A percentile compares a stretch with the other conserved stretches of the same genome.
phyloP scores from a whole-genome alignment of 2,888 invertebrate genomes.

The Lapara coniferarum region DNA sequence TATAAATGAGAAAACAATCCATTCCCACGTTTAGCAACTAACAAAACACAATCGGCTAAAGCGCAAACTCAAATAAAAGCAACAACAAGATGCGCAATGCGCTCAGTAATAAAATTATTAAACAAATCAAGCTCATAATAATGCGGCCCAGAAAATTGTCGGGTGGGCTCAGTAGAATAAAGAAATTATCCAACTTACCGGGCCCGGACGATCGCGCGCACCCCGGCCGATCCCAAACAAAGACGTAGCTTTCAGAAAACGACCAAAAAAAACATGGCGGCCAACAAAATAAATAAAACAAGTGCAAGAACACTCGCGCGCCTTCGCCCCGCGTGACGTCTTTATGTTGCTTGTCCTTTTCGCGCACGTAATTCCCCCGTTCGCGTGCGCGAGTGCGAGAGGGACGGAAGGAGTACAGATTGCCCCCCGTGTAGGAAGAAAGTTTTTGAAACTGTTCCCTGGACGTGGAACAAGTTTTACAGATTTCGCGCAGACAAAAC shows the following conservation, averaged over 20 bases:
- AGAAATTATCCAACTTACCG: constrained; percentile 82
- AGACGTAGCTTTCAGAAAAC: constrained; percentile 77
- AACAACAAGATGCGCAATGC: constrained; percentile 61
- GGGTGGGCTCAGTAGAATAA: constrained; percentile 76
- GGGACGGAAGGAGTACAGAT: constrained; percentile 57
- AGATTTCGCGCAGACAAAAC: constrained; percentile 75
- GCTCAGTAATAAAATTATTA: constrained; percentile 82
- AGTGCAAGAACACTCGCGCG: constrained; percentile 82
- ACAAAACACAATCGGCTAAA: constrained; percentile 47
- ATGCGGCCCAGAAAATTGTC: constrained; percentile 80
- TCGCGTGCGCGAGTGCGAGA: constrained; percentile 50
- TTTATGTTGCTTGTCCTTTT: constrained; percentile 76
- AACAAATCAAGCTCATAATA: constrained; percentile 83
- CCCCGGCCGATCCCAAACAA: constrained; percentile 71
- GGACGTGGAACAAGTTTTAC: constrained; percentile 79
- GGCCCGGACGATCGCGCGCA: constrained; percentile 70
- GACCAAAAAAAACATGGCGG: constrained; percentile 55
- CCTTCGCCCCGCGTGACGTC: constrained; percentile 80
- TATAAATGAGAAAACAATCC: constrained; percentile 50
- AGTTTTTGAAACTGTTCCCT: constrained; percentile 75
- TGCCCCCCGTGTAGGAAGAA: constrained; percentile 74
- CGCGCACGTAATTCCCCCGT: constrained; percentile 55
- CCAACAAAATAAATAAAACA: constrained; percentile 79
- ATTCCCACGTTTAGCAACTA: constrained; percentile 50
- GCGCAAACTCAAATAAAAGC: constrained; percentile 62